Evolutionary conservation across 2,888 invertebrate species (phyloP).

Genomic region (Lucinisca nassula): DNA sequence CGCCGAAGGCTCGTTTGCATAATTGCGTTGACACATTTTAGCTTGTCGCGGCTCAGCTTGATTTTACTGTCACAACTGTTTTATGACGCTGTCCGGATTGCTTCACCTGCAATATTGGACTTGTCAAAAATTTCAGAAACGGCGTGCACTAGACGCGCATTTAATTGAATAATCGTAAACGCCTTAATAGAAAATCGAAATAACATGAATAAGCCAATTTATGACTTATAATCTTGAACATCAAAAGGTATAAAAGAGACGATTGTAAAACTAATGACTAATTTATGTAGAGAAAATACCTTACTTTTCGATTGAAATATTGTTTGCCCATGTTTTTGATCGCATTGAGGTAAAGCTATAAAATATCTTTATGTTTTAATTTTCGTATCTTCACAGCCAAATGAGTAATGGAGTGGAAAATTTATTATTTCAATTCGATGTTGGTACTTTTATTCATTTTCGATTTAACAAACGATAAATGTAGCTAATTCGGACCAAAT

Average conservation of each 20-base stretch:
- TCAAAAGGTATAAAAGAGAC: conserved; percentile 1
- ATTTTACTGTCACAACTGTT: too few relatives aligned
- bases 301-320: conserved; percentile 28
- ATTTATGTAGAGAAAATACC: conserved; percentile 15
- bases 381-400: conserved; percentile 24
- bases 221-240: conserved; percentile 9
- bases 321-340: conserved; percentile 54
- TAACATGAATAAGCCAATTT: conserved; percentile 12
- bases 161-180: conserved; percentile 4
- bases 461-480: not conserved
- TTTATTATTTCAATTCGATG: conserved; percentile 16
- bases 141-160: too few relatives aligned
- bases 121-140: too few relatives aligned
- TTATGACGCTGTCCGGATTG: too few relatives aligned
- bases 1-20: too few relatives aligned
- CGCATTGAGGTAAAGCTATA: conserved; percentile 42
- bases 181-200: not conserved
- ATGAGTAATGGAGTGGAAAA: conserved; percentile 13
- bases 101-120: too few relatives aligned
- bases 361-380: conserved; percentile 67
- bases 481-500: not conserved
- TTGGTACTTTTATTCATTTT: not conserved
- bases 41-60: too few relatives aligned
- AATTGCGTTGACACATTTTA: too few relatives aligned
- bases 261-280: conserved; percentile 11